These are phyloP conservation scores for Platichthys stellatus DNA, from an alignment of 2,113 vertebrate species.

Conservation along the genomic window DNA sequence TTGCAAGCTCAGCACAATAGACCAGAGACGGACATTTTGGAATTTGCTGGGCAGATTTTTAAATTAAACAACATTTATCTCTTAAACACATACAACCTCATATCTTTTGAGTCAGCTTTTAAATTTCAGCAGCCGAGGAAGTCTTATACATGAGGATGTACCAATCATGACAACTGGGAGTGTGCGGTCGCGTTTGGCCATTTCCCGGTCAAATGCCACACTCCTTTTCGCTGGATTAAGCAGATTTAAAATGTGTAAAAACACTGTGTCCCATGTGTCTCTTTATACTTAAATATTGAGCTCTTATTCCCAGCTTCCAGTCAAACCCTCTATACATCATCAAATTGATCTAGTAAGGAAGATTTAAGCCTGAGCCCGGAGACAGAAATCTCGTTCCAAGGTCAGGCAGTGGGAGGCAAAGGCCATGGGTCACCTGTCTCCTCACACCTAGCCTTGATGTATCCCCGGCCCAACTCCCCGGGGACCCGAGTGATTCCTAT, in stretches of 20 bases:
- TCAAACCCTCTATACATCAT: conserved; percentile 73
- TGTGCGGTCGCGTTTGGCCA: not conserved
- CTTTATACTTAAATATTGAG: conserved; percentile 70
- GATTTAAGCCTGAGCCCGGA: conserved; percentile 59
- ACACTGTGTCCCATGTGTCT: conserved; percentile 47
- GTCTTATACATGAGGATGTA: not conserved
- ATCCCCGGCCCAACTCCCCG: conserved; percentile 44
- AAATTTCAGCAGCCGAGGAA: conserved; percentile 1
- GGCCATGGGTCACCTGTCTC: conserved; percentile 69
- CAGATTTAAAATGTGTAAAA: conserved; percentile 34
- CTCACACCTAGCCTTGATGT: conserved; percentile 74
- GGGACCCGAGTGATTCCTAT: conserved; percentile 52
- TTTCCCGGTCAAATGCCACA: not conserved
- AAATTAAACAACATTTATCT: not conserved
- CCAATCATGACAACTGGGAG: not conserved
- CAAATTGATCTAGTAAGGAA: conserved; percentile 70
- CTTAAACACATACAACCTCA: not conserved
- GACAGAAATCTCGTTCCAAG: conserved; percentile 69
- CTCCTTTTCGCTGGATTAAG: conserved; percentile 36
- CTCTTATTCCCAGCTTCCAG: conserved; percentile 55
- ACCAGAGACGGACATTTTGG: not conserved
- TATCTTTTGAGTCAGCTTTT: conserved; percentile 2
- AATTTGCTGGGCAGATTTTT: not conserved
- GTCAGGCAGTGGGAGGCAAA: conserved; percentile 64
- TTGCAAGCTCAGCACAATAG: not conserved